A percentile compares a stretch with the other conserved stretches of the same genome.
Evolutionary conservation across 2,113 vertebrate species (phyloP).

Genomic region (Thermophis baileyi): DNA sequence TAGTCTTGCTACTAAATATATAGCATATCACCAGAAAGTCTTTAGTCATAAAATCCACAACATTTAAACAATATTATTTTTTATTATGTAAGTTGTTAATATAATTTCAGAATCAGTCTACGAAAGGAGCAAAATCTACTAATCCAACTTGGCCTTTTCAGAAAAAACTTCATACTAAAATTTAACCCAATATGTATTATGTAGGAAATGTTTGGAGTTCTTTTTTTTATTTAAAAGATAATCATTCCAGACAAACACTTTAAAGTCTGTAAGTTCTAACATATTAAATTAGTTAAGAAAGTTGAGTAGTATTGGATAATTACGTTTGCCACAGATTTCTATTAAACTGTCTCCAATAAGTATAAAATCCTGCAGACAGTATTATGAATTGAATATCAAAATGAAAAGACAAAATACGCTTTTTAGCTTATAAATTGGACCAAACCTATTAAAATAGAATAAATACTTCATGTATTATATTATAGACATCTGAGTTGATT

Average conservation of each 20-base stretch:
- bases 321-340: not conserved
- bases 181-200: not conserved
- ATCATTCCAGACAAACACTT: not conserved
- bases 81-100: not conserved
- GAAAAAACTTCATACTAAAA: not conserved
- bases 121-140: not conserved
- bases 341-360: not conserved
- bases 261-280: not conserved
- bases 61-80: not conserved
- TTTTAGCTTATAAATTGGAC: not conserved
- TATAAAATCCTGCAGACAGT: not conserved
- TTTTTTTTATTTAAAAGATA: not conserved
- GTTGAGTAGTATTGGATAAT: not conserved
- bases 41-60: not conserved
- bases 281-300: not conserved
- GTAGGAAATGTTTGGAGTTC: no score
- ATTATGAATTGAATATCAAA: not conserved
- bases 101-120: constrained; percentile 11
- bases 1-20: not conserved
- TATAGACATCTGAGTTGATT: not conserved
- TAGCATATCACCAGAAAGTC: not conserved
- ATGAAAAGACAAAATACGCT: not conserved
- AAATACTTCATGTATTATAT: not conserved
- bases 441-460: not conserved
- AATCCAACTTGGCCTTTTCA: constrained; percentile 6